phyloP scores from a whole-genome alignment of 2,888 invertebrate species.

The Hofmannophila pseudospretella region DNA sequence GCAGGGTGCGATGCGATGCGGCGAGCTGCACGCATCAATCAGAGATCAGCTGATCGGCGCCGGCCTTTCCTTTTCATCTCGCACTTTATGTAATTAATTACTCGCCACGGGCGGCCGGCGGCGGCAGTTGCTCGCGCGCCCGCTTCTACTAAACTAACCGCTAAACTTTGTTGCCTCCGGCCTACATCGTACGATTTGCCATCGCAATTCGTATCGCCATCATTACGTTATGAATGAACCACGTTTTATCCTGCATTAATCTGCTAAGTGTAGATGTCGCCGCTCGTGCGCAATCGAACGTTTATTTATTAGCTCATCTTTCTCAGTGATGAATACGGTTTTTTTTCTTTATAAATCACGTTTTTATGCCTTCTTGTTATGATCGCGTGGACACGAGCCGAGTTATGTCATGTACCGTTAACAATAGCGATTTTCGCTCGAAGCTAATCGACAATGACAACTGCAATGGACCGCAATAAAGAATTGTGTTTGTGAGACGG shows the following conservation, averaged over 20 bases:
- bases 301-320: constrained; percentile 25
- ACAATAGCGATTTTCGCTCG: constrained; percentile 53
- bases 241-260: constrained; percentile 37
- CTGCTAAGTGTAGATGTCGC: constrained; percentile 27
- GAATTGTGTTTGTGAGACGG: constrained; percentile 43
- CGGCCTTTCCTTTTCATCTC: constrained; percentile 66
- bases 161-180: constrained; percentile 40
- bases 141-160: constrained; percentile 27
- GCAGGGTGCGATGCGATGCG: constrained; percentile 32
- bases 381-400: constrained; percentile 41
- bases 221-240: constrained; percentile 59
- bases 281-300: constrained; percentile 21
- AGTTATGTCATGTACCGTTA: constrained; percentile 49
- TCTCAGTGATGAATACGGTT: constrained; percentile 31
- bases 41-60: constrained; percentile 65
- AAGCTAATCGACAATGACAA: constrained; percentile 51
- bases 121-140: constrained; percentile 8
- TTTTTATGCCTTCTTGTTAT: constrained; percentile 32
- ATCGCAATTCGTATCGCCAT: constrained; percentile 28
- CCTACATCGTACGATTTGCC: constrained; percentile 21
- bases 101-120: constrained; percentile 43
- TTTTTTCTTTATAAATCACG: constrained; percentile 35
- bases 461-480: constrained; percentile 50
- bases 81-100: constrained; percentile 67
- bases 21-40: constrained; percentile 52